These are phyloP conservation scores for Cochlearius cochlearius DNA, from an alignment of 2,113 vertebrate species.

Conservation along the genomic window DNA sequence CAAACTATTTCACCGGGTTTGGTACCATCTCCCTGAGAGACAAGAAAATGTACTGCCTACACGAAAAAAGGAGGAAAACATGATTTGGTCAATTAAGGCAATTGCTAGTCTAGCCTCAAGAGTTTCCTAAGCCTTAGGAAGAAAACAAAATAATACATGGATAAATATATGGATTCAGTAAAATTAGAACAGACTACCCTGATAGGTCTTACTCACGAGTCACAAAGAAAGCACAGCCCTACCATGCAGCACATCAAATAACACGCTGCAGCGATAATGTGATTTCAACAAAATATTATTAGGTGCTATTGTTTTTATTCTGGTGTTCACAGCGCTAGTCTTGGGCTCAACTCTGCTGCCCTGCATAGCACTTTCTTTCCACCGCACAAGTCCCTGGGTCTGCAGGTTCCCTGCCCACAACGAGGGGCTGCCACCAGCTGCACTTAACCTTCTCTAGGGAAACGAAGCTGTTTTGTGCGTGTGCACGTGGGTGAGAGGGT, in stretches of 20 bases:
- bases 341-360: not conserved
- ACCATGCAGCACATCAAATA: not conserved
- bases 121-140: not conserved
- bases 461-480: not conserved
- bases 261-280: accelerated
- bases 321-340: not conserved
- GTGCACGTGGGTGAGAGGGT: accelerated
- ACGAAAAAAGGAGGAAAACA: not conserved
- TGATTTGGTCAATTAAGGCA: not conserved
- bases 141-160: not conserved
- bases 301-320: not conserved
- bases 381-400: not conserved
- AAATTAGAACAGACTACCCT: not conserved
- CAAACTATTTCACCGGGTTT: not conserved
- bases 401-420: not conserved
- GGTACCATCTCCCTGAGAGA: not conserved
- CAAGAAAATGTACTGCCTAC: not conserved
- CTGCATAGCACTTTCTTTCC: not conserved
- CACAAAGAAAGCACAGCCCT: not conserved
- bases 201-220: not conserved
- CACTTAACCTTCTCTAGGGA: not conserved
- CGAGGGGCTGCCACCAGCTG: not conserved
- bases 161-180: not conserved
- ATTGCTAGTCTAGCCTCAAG: not conserved
- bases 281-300: not conserved